Percentiles rank a stretch among this genome's conserved stretches.
These are phyloP conservation scores for Dipus sagitta DNA, from an alignment of 2,797 vertebrate species.

Conservation along the genomic window DNA sequence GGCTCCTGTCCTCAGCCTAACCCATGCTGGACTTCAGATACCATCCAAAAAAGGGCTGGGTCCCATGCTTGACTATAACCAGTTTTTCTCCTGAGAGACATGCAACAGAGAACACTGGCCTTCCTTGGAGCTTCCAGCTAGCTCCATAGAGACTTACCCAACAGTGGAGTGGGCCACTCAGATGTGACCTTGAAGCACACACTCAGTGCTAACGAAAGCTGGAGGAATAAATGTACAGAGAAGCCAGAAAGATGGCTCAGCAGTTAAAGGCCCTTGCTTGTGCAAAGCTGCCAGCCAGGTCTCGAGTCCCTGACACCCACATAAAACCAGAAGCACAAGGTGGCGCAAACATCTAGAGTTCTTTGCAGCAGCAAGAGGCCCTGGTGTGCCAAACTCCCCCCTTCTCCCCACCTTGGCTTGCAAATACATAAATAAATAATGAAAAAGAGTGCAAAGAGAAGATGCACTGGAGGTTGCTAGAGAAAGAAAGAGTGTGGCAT, in stretches of 20 bases:
- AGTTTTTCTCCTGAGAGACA: neutral
- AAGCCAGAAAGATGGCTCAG: neutral
- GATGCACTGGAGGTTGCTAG: neutral
- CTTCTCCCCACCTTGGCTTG: too few species aligned
- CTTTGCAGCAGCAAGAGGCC: too few species aligned
- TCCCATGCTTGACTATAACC: neutral
- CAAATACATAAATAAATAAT: too few species aligned
- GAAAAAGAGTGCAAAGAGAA: neutral
- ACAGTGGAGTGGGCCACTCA: neutral
- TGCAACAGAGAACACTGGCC: too few species aligned
- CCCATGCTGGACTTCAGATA: neutral
- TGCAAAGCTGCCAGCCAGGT: too few species aligned
- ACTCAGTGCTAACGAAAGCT: neutral
- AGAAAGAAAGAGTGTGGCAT: neutral
- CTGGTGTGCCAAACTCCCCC: too few species aligned
- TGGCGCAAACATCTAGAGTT: too few species aligned
- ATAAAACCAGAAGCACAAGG: too few species aligned
- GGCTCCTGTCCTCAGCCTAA: too few species aligned
- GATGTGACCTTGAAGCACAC: constrained; percentile 8
- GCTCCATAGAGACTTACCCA: neutral
- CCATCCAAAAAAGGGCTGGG: neutral
- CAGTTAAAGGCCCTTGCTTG: too few species aligned
- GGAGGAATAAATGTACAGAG: neutral
- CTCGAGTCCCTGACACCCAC: too few species aligned
- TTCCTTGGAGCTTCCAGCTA: neutral